Evolutionary conservation across 2,888 invertebrate genomes (phyloP).

Genomic region (Eristalis tenax): DNA sequence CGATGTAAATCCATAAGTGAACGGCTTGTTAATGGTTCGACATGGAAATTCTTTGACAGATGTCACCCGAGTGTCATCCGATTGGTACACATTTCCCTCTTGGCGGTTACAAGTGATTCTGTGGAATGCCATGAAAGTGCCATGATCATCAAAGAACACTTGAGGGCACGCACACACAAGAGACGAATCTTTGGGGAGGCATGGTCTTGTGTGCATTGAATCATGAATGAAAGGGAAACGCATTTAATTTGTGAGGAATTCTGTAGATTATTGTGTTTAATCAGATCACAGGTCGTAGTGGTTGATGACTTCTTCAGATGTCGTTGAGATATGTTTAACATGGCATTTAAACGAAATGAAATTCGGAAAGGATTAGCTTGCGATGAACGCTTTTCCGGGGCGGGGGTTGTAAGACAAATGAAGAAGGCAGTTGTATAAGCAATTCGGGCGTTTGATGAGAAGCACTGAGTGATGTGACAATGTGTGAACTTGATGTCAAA

Average conservation of each 20-base stretch:
- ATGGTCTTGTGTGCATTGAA: neutral
- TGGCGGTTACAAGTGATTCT: neutral
- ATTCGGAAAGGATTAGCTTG: neutral
- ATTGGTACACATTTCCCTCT: neutral
- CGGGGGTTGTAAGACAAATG: too few species aligned
- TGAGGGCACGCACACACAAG: neutral
- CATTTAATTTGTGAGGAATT: neutral
- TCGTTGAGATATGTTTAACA: neutral
- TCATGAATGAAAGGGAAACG: neutral
- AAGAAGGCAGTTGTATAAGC: too few species aligned
- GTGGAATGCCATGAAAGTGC: neutral
- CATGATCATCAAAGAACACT: neutral
- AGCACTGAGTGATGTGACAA: too few species aligned
- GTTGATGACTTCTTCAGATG: neutral
- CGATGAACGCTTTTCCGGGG: neutral
- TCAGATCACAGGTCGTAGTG: neutral
- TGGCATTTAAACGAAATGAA: neutral
- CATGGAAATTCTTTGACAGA: neutral
- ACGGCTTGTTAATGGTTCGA: neutral
- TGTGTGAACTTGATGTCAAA: too few species aligned
- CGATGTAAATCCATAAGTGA: neutral
- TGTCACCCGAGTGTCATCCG: neutral
- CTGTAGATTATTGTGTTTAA: neutral
- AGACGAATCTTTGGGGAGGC: neutral
- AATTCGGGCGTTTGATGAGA: too few species aligned